Evolutionary conservation across 1,140 invertebrate genomes (phyloP), one percentile per base, ranked within the genome.

Genomic region (Atta cephalotes): DNA sequence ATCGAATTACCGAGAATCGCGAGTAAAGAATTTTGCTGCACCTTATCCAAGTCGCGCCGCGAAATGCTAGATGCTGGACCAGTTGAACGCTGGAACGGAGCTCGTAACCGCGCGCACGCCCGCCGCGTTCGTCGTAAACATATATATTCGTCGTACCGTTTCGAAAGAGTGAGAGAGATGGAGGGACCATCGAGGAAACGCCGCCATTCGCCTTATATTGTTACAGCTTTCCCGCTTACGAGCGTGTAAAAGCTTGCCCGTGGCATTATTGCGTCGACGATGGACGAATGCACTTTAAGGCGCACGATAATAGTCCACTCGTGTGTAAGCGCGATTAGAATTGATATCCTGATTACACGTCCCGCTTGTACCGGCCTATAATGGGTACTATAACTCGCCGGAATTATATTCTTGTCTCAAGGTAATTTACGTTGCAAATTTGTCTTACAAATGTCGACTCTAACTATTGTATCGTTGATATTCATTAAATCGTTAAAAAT

Each of bases 1-100:
- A 90, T 95, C 87, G 87, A 68, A 91, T 95, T 94, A 95, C 94
- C 79, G 53, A 84, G 92, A 91, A 94, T 91, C 60, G 87, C 82
- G 80, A 16, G 51, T 51, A 85, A 92, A 88, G 81, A 91, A 84
- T 74, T 79, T 25, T 14, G 51, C 51, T 74, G 68, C 56, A 82
- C 80, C 68, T 82, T 82, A 31, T 16, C 39, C 66, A 14, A n/a
- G 56, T 16, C 21, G 53, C 72, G 68, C 82, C 60, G 78, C 88
- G 86, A 87, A 86, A 79, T 90, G 85, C 78, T 66, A 79, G 84
- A 66, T 78, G 45, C n/a, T 49, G 74, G 39, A 85, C 71, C 49
- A 63, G 87, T 88, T 35, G 51, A 35, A 35, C 31, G 31, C 31
- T 35, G 31, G 16, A 65, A 28, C 21, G 31, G 63, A 76, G 21